Base-by-base conservation (phyloP, 64 coral and sea anemone species). In the Pachyseris speciosa region DNA sequence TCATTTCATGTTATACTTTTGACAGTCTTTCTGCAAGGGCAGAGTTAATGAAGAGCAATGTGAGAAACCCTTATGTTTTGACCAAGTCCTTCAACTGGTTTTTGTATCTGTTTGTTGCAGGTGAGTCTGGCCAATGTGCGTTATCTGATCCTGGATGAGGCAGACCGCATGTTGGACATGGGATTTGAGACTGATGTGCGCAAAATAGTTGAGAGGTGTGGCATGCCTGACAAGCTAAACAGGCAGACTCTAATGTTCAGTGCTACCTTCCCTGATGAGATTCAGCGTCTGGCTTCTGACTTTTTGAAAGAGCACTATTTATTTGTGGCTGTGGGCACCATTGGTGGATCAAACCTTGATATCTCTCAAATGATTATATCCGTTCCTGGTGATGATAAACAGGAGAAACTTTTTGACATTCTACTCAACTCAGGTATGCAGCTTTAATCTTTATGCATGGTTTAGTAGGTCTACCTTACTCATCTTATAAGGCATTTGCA, bases 91-190 rank as follows among this genome's bases (percentile, higher is more conserved):
- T 55, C 39, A 0, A 61, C 31, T 27, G 36, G 27, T 11, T 19
- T 36, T 72, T 43, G n/a, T 29, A 27, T 65, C 53, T 53, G 24
- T 53, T 49, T 29, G 31, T 76, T 73, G 0, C 44, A 99, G 97
- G 47, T 99, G 4, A 90, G 84, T 67, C 86, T 99, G 16, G 81
- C 60, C 36, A 93, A 79, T 58, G 78, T 99, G 22, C 94, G 84
- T 22, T 93, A 95, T 75, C 81, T 99, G 16, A 99, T 99, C 29
- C 86, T 99, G 57, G 97, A 99, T 67, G 97, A 99, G 34, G 97
- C 97, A 28, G 97, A 99, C 63, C 94, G 97, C 20, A 99, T 99
- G 97, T 43, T 99, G 20, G 97, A 99, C 44, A 89, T 99, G 86
- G 97, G 97, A 22, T 99, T 99, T 83, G 97, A 93, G 47, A 52